Conservation (phyloP, 2,113 vertebrate genomes). For the Cavia aperea region DNA sequence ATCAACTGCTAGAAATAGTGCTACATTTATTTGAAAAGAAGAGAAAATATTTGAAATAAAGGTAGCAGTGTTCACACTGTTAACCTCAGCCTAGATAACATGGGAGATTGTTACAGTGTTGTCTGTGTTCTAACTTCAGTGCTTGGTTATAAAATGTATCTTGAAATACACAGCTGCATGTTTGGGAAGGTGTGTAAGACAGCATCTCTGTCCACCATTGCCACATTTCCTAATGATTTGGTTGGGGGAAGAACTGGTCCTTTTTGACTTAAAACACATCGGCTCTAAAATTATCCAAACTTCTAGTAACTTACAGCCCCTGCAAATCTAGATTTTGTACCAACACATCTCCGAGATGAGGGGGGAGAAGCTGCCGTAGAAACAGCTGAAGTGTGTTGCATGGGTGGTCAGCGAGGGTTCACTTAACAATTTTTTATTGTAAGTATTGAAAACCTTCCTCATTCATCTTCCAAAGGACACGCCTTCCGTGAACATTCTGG, state of each 20-base stretch:
- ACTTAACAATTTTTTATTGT: neutral
- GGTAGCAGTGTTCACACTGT: neutral
- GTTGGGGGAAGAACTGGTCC: neutral
- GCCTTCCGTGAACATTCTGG: neutral
- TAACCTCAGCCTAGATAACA: neutral
- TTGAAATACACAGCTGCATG: neutral
- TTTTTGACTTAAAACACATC: neutral
- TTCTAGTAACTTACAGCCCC: neutral
- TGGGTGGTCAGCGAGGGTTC: neutral
- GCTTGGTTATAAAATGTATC: neutral
- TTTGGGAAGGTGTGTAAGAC: neutral
- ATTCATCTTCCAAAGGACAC: neutral
- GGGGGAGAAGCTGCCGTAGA: neutral
- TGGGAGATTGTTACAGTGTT: neutral
- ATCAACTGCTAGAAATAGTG: neutral
- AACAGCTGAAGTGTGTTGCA: fast-evolving
- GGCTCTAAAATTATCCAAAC: neutral
- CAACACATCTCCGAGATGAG: neutral
- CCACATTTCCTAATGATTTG: neutral
- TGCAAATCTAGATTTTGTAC: neutral
- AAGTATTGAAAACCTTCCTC: neutral
- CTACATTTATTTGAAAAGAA: neutral
- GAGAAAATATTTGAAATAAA: neutral
- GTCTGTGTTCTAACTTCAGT: neutral
- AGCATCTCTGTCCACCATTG: neutral